These are phyloP conservation scores for Chymomyza fuscimana DNA, from an alignment of 2,888 invertebrate genomes.

Conservation along the genomic window DNA sequence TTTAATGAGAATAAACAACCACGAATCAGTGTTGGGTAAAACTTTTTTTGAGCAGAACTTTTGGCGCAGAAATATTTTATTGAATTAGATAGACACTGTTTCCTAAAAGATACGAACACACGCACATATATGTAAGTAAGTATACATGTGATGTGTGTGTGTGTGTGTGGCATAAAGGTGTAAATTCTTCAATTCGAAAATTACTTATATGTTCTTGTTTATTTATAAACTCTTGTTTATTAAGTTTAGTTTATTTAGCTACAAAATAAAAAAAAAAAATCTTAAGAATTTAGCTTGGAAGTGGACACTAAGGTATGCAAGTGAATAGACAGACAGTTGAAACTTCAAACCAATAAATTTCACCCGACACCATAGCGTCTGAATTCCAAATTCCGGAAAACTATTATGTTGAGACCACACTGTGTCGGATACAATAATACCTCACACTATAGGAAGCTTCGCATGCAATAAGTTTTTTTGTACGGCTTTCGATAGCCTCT, in stretches of 20 bases:
- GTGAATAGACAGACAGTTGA: background rate
- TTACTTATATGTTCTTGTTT: background rate
- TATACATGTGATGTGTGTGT: background rate
- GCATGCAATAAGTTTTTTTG: too few relatives aligned
- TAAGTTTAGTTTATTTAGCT: background rate
- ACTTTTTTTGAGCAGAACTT: constrained; percentile 11
- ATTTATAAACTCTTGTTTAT: background rate
- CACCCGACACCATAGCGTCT: too few relatives aligned
- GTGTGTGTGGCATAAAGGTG: background rate
- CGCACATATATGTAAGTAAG: background rate
- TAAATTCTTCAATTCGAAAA: background rate
- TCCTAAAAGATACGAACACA: background rate
- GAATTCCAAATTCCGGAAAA: too few relatives aligned
- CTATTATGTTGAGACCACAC: too few relatives aligned
- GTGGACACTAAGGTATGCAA: background rate
- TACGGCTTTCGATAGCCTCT: too few relatives aligned
- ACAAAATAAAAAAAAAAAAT: background rate
- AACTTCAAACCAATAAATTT: background rate
- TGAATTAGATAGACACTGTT: constrained; percentile 7
- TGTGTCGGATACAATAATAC: too few relatives aligned
- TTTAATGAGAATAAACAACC: constrained; percentile 18
- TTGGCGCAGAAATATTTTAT: constrained; percentile 17
- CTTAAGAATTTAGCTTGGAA: background rate
- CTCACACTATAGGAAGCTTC: too few relatives aligned
- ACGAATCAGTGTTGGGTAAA: constrained; percentile 9